Percentiles rank a stretch among this genome's conserved stretches.
phyloP scores from a whole-genome alignment of 2,888 invertebrate species.

The Dichetophora obliterata region DNA sequence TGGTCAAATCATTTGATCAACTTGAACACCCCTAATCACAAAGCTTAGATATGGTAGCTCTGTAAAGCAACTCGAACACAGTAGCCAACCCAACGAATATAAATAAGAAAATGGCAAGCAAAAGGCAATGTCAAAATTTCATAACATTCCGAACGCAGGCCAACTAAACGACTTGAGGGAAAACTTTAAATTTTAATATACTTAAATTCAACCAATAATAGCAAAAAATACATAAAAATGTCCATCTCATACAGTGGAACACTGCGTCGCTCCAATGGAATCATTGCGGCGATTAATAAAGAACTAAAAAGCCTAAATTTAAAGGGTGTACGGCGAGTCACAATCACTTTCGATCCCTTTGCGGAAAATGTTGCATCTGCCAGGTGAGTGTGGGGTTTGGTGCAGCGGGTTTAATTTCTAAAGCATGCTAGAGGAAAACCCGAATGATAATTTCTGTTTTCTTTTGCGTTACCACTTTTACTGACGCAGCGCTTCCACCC shows the following conservation, averaged over 20 bases:
- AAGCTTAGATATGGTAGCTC: too few species aligned
- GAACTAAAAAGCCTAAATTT: conserved; percentile 80
- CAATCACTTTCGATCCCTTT: conserved; percentile 89
- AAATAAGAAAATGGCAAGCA: background rate
- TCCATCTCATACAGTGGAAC: conserved; percentile 81
- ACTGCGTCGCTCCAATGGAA: conserved; percentile 76
- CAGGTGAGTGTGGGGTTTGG: conserved; percentile 65
- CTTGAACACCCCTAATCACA: too few species aligned
- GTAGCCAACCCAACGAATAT: background rate
- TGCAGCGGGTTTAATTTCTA: background rate
- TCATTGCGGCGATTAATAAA: conserved; percentile 80
- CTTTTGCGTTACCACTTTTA: conserved; percentile 22
- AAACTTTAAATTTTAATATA: too few species aligned
- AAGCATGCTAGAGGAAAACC: background rate
- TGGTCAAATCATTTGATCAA: too few species aligned
- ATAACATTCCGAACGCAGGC: conserved; percentile 3
- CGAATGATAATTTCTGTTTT: background rate
- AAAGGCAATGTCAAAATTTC: conserved; percentile 16
- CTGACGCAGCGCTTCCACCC: background rate
- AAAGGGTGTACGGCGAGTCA: conserved; percentile 83
- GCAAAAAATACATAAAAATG: conserved; percentile 71
- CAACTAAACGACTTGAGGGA: too few species aligned
- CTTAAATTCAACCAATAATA: background rate
- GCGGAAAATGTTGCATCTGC: conserved; percentile 76
- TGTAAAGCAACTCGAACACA: background rate